Evolutionary conservation across 1,140 invertebrate species (phyloP).

Genomic region (Penaeus japonicus): DNA sequence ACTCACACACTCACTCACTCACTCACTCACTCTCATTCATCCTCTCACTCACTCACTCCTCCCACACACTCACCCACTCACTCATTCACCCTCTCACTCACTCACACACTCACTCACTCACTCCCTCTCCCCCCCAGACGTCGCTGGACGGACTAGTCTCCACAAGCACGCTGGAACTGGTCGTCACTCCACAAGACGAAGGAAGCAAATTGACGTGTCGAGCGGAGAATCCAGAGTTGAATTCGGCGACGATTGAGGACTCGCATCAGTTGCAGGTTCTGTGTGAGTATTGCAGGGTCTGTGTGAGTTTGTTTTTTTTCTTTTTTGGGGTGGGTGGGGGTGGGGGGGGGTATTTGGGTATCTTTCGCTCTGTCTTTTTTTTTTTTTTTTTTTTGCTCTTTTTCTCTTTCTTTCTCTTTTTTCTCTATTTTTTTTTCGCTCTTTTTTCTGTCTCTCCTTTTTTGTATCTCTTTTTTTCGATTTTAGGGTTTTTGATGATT

Average conservation of each 20-base stretch:
- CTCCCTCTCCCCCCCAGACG: slow-evolving; percentile 22
- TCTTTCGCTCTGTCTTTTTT: too few relatives aligned
- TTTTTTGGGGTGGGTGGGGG: background rate
- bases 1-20: background rate
- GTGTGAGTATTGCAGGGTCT: slow-evolving; percentile 62
- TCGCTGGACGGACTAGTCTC: slow-evolving; percentile 62
- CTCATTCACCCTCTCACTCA: background rate
- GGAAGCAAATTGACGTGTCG: slow-evolving; percentile 63
- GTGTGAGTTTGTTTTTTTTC: background rate
- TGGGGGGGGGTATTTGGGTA: too few relatives aligned
- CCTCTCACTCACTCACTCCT: background rate
- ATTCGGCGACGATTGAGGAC: slow-evolving; percentile 62
- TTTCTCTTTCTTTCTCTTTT: too few relatives aligned
- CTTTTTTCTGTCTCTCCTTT: too few relatives aligned
- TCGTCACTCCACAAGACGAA: slow-evolving; percentile 62
- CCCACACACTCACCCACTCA: background rate
- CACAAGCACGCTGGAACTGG: slow-evolving; percentile 63
- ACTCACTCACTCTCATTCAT: background rate
- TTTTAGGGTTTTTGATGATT: too few relatives aligned
- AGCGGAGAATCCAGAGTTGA: slow-evolving; percentile 63
- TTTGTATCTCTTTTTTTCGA: too few relatives aligned
- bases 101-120: background rate
- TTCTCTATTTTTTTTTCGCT: too few relatives aligned
- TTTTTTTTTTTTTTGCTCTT: too few relatives aligned
- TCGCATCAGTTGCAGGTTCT: slow-evolving; percentile 63